Conservation (phyloP, 1,140 invertebrate species). For the Temnothorax longispinosus region DNA sequence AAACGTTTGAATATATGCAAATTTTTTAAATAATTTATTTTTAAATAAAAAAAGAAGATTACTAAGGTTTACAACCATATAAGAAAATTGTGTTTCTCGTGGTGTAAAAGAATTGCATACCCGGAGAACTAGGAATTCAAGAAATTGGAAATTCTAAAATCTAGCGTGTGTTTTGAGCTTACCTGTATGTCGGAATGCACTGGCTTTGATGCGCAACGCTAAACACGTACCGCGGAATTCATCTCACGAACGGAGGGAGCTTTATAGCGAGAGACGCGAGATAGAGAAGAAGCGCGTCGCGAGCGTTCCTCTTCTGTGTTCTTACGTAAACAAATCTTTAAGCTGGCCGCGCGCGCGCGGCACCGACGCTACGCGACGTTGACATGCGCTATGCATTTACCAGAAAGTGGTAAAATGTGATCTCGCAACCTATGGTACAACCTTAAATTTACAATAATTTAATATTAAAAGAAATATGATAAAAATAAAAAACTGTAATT, state of each 20-base stretch:
- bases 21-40: background rate
- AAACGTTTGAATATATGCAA: background rate
- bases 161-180: conserved; percentile 25
- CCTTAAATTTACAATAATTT: background rate
- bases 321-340: conserved; percentile 59
- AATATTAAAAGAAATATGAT: background rate
- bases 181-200: conserved; percentile 43
- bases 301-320: conserved; percentile 35
- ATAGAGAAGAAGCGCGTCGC: conserved; percentile 14
- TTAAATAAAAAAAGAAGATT: background rate
- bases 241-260: conserved; percentile 40
- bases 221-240: conserved; percentile 55
- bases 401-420: conserved; percentile 29
- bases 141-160: conserved; percentile 26
- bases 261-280: conserved; percentile 29
- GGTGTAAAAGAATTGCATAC: conserved; percentile 16
- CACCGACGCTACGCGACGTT: background rate
- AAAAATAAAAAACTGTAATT: background rate
- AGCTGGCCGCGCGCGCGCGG: background rate
- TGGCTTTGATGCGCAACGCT: conserved; percentile 49
- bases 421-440: background rate
- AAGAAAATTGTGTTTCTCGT: background rate
- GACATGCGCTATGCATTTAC: conserved; percentile 28
- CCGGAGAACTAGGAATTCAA: conserved; percentile 9
- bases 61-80: background rate